Evolutionary conservation across 35 echinoderm and acorn worm species (phyloP).

Genomic region (Stichopus chloronotus): DNA sequence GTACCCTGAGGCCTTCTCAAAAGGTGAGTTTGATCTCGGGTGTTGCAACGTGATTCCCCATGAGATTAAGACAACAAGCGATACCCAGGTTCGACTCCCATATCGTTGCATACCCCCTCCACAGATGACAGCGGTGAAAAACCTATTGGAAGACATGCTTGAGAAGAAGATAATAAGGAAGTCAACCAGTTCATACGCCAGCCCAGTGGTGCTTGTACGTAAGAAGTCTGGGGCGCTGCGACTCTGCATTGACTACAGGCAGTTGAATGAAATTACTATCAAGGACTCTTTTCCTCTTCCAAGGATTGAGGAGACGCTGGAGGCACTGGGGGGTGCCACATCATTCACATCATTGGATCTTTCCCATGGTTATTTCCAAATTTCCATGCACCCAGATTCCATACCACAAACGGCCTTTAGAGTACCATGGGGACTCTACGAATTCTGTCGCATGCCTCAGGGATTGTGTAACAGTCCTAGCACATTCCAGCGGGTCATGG

Average conservation of each 20-base stretch:
- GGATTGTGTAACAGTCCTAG: no score
- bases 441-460: no score
- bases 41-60: constrained; percentile 69
- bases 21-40: constrained; percentile 53
- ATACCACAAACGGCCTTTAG: constrained; percentile 46
- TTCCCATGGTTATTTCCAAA: constrained; percentile 70
- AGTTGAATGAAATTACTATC: no score
- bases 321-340: no score
- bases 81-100: constrained; percentile 54
- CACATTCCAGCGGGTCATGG: no score
- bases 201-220: neutral
- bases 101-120: constrained; percentile 59
- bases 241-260: constrained; percentile 47
- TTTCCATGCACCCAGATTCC: constrained; percentile 56
- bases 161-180: constrained; percentile 42
- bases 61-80: constrained; percentile 47
- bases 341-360: constrained; percentile 56
- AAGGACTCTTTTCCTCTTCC: no score
- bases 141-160: constrained; percentile 63
- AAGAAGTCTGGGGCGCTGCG: constrained; percentile 63
- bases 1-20: constrained; percentile 51
- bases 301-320: no score
- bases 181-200: constrained; percentile 72
- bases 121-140: constrained; percentile 56
- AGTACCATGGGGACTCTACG: no score